Conservation (phyloP, 2,113 vertebrate genomes). For the Myotis davidii region DNA sequence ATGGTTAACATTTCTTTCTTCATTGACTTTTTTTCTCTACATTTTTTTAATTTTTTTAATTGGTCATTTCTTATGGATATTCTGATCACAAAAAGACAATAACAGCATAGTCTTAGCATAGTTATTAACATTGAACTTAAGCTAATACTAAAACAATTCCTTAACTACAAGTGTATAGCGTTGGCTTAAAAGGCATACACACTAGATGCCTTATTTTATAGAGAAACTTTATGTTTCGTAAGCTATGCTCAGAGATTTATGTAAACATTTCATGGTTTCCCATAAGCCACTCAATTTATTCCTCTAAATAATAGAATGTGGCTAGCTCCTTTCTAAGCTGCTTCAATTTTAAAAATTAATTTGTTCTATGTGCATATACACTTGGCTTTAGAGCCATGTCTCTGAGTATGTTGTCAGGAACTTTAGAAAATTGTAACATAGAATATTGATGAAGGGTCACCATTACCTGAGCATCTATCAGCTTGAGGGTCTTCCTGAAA, state of each 20-base stretch:
- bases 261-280: not conserved
- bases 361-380: not conserved
- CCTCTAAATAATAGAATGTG: constrained; percentile 18
- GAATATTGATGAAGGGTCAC: not conserved
- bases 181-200: not conserved
- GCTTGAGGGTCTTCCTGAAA: not conserved
- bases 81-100: not conserved
- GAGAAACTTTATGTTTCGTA: not conserved
- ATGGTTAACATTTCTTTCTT: constrained; percentile 18
- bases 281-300: not conserved
- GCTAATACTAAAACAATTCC: not conserved
- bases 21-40: not conserved
- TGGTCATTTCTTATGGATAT: not conserved
- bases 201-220: not conserved
- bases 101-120: not conserved
- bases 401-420: not conserved
- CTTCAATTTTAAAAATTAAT: constrained; percentile 17
- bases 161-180: not conserved
- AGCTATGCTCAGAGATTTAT: not conserved
- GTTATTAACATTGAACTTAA: not conserved
- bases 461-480: not conserved
- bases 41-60: not conserved
- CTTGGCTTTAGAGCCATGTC: not conserved
- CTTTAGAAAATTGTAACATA: not conserved
- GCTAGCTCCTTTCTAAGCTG: constrained; percentile 25